phyloP scores from a whole-genome alignment of 2,888 invertebrate genomes.

The Mechanitis messenoides region DNA sequence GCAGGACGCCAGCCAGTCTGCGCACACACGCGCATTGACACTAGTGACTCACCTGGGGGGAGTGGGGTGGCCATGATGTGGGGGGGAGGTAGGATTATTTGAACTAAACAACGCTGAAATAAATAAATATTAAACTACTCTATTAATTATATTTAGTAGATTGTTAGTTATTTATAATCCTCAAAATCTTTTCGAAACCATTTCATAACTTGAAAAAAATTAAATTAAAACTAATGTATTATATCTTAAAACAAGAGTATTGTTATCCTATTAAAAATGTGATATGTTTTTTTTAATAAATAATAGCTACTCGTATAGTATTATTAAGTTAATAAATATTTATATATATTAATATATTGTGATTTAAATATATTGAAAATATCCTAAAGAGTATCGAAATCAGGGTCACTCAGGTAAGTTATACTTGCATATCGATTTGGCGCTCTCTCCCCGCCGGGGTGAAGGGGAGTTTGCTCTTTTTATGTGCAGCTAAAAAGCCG shows the following conservation, averaged over 20 bases:
- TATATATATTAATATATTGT: background rate
- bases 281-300: no score
- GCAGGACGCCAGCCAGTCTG: constrained; percentile 60
- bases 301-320: no score
- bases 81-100: constrained; percentile 30
- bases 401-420: constrained; percentile 49
- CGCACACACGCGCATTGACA: constrained; percentile 41
- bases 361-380: background rate
- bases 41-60: constrained; percentile 71
- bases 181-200: no score
- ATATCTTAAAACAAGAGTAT: no score
- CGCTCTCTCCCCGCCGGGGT: constrained; percentile 42
- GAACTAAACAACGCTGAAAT: background rate
- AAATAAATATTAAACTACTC: background rate
- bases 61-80: constrained; percentile 42
- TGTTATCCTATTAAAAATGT: no score
- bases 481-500: constrained; percentile 54
- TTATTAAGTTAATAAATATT: no score
- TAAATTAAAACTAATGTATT: no score
- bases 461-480: constrained; percentile 47
- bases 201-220: no score
- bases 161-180: no score
- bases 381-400: constrained; percentile 25
- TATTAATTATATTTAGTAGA: no score
- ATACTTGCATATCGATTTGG: constrained; percentile 69